phyloP scores from a whole-genome alignment of 2,113 vertebrate genomes.

The Opisthocomus hoazin region DNA sequence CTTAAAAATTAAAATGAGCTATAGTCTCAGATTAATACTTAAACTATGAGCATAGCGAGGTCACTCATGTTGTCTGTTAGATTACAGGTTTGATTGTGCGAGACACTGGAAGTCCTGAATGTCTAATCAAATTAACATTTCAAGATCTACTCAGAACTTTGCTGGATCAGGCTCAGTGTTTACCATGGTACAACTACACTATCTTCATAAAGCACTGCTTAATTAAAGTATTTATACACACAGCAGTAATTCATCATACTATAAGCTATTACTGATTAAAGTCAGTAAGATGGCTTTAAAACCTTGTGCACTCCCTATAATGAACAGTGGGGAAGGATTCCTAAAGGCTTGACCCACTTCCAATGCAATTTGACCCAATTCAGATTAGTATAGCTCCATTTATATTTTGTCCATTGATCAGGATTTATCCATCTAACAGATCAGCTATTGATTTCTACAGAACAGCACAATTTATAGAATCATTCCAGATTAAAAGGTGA shows the following conservation, averaged over 20 bases:
- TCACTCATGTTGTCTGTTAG: not conserved
- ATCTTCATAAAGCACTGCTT: not conserved
- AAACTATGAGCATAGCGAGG: not conserved
- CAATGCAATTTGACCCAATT: slow-evolving; percentile 35
- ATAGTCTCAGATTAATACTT: not conserved
- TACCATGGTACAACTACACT: not conserved
- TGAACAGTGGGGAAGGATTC: slow-evolving; percentile 35
- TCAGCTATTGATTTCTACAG: not conserved
- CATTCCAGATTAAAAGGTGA: not conserved
- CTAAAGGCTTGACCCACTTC: slow-evolving; percentile 49
- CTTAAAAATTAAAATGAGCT: not conserved
- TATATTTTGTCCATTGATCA: not conserved
- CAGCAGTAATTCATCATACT: slow-evolving; percentile 24
- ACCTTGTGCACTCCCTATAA: slow-evolving; percentile 42
- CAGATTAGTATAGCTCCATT: not conserved
- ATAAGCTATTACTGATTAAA: slow-evolving; percentile 53
- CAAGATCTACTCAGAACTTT: not conserved
- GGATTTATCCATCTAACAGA: not conserved
- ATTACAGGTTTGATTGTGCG: not conserved
- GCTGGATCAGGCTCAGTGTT: not conserved
- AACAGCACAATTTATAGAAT: not conserved
- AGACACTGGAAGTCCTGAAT: not conserved
- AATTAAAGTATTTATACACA: slow-evolving; percentile 8
- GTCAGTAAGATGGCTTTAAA: slow-evolving; percentile 58
- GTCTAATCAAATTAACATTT: not conserved